Evolutionary conservation across 1,140 invertebrate species (phyloP), one percentile per base, ranked within the genome.

Genomic region (Drosophila biarmipes): DNA sequence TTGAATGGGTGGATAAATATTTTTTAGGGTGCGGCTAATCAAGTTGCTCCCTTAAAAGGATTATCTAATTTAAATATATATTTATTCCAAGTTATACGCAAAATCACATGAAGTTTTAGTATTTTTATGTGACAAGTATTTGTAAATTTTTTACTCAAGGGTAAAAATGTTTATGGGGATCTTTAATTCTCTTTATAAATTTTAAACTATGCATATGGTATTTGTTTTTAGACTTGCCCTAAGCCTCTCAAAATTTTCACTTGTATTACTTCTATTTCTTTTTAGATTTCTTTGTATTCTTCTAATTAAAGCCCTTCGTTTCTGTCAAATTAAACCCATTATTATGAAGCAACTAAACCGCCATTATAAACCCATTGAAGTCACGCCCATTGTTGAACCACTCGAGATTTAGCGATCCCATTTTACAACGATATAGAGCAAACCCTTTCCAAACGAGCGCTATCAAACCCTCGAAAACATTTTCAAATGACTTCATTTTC

Each of bases 401-500:
- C 72, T 85, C 59, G 38, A 75, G 68, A 27, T 71, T 40, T 15
- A 14, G 11, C 45, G 51, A 55, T 78, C 43, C 56, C 27, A 12
- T 45, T 58, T 24, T 15, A 51, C 31, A 62, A 46, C 34, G 62
- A 55, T 45, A 71, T 78, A 52, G 64, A 49, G 57, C 72, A 56
- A 42, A 40, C 74, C 61, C 61, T 57, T 57, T 5, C 40, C 8
- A 5, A 40, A 24, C 17, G 14, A 7, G 63, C 68, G 67, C 59
- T 45, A 67, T 79, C 14, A 62, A 64, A 31, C 68, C 63, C 64
- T 80, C 77, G 54, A 79, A 76, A 69, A 21, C 52, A 24, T 74
- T 64, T 89, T 79, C 59, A 69, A 87, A 82, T 84, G 78, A 87
- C 79, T 87, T 87, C 75, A 89, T 89, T 87, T 82, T 82, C 62